Evolutionary conservation across 2,797 vertebrate genomes (phyloP).

Genomic region (Bucorvus abyssinicus): DNA sequence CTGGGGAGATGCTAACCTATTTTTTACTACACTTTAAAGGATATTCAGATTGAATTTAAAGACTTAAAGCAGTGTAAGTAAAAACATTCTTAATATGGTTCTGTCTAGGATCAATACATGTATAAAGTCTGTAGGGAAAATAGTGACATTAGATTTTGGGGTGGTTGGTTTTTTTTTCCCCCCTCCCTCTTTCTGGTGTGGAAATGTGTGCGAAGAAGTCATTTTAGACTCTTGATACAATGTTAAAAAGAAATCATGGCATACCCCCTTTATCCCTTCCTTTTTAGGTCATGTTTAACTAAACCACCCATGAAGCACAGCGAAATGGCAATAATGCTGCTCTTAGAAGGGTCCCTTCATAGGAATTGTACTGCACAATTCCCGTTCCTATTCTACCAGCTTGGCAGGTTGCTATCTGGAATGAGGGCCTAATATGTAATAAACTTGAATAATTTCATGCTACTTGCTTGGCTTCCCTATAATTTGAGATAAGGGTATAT

Average conservation of each 20-base stretch:
- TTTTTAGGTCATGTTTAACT: constrained; percentile 16
- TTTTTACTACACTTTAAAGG: neutral
- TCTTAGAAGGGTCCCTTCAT: neutral
- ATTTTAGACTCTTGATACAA: neutral
- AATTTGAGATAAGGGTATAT: neutral
- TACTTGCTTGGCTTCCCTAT: neutral
- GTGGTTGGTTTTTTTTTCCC: fast-evolving
- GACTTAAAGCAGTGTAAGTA: neutral
- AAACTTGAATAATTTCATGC: neutral
- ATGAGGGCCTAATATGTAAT: neutral
- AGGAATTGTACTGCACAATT: neutral
- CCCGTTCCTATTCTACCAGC: neutral
- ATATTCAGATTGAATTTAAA: neutral
- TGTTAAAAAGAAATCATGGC: neutral
- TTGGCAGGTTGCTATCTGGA: neutral
- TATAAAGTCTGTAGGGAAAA: neutral
- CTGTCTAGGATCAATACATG: fast-evolving
- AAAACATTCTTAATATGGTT: neutral
- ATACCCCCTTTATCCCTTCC: neutral
- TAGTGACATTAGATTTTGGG: neutral
- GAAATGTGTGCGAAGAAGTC: neutral
- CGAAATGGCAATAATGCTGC: neutral
- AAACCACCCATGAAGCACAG: neutral
- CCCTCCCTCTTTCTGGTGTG: neutral
- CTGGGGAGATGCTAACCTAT: neutral